Evolutionary conservation across 2,888 invertebrate species (phyloP).

Genomic region (Danaus chrysippus): DNA sequence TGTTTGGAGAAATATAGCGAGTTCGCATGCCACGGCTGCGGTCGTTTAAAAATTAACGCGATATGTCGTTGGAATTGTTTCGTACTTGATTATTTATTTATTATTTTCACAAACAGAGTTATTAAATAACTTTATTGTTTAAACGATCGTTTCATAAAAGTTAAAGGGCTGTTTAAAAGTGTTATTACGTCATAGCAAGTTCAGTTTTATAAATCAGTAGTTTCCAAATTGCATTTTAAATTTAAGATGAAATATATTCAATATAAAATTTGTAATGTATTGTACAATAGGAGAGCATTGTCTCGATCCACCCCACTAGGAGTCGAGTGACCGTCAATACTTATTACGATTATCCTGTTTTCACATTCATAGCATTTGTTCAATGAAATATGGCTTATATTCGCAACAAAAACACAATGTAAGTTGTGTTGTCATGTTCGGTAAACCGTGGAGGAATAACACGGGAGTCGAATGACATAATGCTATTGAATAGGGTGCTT

Average conservation of each 20-base stretch:
- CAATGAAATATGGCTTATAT: conserved; percentile 23
- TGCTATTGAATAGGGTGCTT: conserved; percentile 40
- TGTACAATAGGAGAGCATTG: conserved; percentile 1
- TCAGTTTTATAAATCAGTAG: too few relatives aligned
- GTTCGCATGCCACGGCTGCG: conserved; percentile 46
- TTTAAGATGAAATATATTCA: too few relatives aligned
- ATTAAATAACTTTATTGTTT: background rate
- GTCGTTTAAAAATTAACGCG: conserved; percentile 37
- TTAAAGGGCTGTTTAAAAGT: too few relatives aligned
- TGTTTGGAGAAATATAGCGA: conserved; percentile 32
- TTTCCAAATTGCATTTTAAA: too few relatives aligned
- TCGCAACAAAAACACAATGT: conserved; percentile 14
- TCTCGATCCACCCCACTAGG: conserved; percentile 38
- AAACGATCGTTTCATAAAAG: background rate
- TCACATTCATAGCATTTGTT: conserved; percentile 28
- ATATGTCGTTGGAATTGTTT: conserved; percentile 21
- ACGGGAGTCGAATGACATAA: conserved; percentile 46
- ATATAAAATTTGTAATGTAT: background rate
- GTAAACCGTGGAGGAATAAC: conserved; percentile 40
- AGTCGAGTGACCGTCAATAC: conserved; percentile 52
- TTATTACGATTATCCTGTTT: conserved; percentile 32
- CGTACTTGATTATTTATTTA: background rate
- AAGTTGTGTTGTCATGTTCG: conserved; percentile 26
- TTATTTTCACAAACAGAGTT: background rate
- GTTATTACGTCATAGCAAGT: too few relatives aligned